Percentiles rank a stretch among this genome's conserved stretches.
Evolutionary conservation across 2,888 invertebrate species (phyloP).

Genomic region (Lithophane leautieri): DNA sequence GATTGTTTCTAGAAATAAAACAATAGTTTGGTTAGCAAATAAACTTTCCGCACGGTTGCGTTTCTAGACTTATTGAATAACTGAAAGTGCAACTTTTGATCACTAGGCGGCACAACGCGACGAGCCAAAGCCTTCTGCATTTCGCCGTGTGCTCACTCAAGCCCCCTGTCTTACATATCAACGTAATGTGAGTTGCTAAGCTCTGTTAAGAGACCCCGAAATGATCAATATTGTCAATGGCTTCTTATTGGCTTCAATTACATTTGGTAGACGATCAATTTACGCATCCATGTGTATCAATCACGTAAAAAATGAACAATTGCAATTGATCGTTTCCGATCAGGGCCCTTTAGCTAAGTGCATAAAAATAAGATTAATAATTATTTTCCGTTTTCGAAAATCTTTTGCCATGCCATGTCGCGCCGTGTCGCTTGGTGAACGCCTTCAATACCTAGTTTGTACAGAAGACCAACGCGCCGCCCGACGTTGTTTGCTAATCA

Average conservation of each 20-base stretch:
- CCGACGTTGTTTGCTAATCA: slow-evolving; percentile 37
- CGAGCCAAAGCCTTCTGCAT: not conserved
- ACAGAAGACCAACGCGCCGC: not conserved
- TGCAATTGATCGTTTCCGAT: too few relatives aligned
- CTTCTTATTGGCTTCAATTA: too few relatives aligned
- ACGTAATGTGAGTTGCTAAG: too few relatives aligned
- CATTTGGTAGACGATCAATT: too few relatives aligned
- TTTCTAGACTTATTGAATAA: slow-evolving; percentile 48
- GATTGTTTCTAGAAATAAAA: slow-evolving; percentile 31
- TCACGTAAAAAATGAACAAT: too few relatives aligned
- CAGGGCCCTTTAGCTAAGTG: not conserved
- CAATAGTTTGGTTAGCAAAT: slow-evolving; percentile 25
- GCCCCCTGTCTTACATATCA: too few relatives aligned
- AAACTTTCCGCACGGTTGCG: slow-evolving; percentile 34
- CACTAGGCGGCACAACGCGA: not conserved
- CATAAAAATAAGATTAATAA: not conserved
- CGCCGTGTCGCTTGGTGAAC: not conserved
- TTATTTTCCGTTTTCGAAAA: not conserved
- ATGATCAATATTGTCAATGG: too few relatives aligned
- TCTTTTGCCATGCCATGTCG: not conserved
- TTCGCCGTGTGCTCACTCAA: too few relatives aligned
- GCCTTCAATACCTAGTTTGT: slow-evolving; percentile 11
- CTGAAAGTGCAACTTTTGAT: slow-evolving; percentile 43
- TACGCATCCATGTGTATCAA: too few relatives aligned
- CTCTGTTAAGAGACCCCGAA: too few relatives aligned